Evolutionary conservation across 2,113 vertebrate genomes (phyloP).

Genomic region (Ariopsis seemanni): DNA sequence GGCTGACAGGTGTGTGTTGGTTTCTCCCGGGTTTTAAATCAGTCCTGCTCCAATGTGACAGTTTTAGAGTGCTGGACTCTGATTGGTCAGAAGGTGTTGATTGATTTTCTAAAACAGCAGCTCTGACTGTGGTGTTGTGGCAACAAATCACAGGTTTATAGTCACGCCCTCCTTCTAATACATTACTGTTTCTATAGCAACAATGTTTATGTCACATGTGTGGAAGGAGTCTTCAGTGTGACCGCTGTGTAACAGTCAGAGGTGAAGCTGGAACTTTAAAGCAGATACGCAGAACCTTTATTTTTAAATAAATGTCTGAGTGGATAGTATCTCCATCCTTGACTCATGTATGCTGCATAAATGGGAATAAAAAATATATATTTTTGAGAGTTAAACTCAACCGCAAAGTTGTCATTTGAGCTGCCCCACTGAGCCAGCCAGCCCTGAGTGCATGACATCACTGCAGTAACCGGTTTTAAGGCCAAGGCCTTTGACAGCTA

Average conservation of each 20-base stretch:
- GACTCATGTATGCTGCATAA: too few relatives aligned
- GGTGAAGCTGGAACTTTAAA: neutral
- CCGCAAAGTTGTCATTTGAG: too few relatives aligned
- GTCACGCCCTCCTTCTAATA: neutral
- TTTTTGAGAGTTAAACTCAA: too few relatives aligned
- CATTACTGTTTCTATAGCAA: neutral
- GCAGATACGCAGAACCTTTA: too few relatives aligned
- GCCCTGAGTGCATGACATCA: too few relatives aligned
- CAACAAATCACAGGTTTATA: neutral
- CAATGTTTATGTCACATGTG: neutral
- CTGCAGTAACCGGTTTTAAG: too few relatives aligned
- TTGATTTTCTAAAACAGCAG: neutral
- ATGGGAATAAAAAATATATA: too few relatives aligned
- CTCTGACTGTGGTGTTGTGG: neutral
- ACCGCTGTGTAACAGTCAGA: neutral
- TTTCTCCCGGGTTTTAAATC: neutral
- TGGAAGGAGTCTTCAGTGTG: neutral
- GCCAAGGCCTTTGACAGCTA: too few relatives aligned
- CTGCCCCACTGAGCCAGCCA: too few relatives aligned
- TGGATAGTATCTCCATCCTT: too few relatives aligned
- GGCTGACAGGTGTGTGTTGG: neutral
- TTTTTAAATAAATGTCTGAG: too few relatives aligned
- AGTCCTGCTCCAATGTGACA: neutral
- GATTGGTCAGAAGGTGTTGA: neutral
- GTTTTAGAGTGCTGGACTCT: neutral